Evolutionary conservation across 1,140 invertebrate species (phyloP).

Genomic region (Drosophila nannoptera): DNA sequence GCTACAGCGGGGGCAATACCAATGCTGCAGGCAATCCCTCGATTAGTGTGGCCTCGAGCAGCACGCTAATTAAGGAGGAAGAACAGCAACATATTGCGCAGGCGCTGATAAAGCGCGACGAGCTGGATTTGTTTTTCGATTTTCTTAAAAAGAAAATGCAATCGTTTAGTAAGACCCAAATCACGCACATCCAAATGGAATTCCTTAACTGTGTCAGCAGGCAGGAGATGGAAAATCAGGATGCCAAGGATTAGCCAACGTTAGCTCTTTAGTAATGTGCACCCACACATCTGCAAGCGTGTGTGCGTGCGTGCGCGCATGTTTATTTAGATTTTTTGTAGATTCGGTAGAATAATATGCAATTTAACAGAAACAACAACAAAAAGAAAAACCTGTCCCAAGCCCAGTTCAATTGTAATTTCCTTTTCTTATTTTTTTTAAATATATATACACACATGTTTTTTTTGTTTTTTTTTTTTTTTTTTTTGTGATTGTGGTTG

Average conservation of each 20-base stretch:
- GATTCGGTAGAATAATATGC: conserved; percentile 1
- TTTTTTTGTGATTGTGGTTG: conserved; percentile 8
- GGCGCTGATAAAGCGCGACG: conserved; percentile 62
- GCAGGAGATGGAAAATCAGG: conserved; percentile 82
- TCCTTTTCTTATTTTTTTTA: too few species aligned
- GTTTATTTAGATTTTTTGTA: conserved; percentile 4
- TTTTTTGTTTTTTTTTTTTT: neutral
- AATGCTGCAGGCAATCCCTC: neutral
- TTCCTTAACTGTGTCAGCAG: conserved; percentile 73
- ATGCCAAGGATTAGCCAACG: conserved; percentile 86
- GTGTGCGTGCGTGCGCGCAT: neutral
- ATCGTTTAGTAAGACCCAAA: conserved; percentile 68
- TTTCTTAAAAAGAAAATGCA: conserved; percentile 78
- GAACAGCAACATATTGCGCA: conserved; percentile 40
- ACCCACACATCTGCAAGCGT: neutral
- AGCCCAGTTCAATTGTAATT: conserved; percentile 5
- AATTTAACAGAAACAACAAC: too few species aligned
- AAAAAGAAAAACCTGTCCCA: neutral
- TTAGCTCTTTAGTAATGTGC: neutral
- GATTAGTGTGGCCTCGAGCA: conserved; percentile 57
- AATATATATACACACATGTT: too few species aligned
- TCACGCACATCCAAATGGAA: conserved; percentile 75
- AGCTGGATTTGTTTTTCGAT: conserved; percentile 74
- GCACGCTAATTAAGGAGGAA: conserved; percentile 60
- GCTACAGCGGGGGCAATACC: conserved; percentile 3